Evolutionary conservation across 2,888 invertebrate genomes (phyloP).

Genomic region (Gortyna flavago): DNA sequence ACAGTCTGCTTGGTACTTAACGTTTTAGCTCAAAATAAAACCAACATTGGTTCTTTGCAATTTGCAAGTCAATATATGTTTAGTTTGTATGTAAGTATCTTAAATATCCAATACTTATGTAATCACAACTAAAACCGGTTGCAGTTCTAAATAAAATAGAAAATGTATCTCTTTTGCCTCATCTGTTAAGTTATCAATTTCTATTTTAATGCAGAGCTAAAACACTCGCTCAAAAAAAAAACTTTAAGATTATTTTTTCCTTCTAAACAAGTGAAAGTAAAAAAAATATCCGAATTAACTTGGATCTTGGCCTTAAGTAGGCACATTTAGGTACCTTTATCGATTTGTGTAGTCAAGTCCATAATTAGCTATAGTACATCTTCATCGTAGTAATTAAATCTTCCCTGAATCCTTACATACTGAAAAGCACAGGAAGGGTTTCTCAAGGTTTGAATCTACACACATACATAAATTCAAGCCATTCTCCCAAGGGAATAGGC

Average conservation of each 20-base stretch:
- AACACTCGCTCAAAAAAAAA: not conserved
- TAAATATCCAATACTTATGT: slow-evolving; percentile 3
- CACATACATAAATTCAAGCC: slow-evolving; percentile 42
- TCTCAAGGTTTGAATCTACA: slow-evolving; percentile 13
- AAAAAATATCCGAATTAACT: not conserved
- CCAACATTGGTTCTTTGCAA: not conserved
- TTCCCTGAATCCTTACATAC: not conserved
- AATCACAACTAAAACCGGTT: slow-evolving; percentile 5
- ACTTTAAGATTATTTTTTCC: slow-evolving; percentile 3
- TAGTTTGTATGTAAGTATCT: too few species aligned
- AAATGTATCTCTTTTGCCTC: not conserved
- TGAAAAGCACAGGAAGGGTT: slow-evolving; percentile 13
- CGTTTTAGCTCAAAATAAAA: not conserved
- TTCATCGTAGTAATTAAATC: not conserved
- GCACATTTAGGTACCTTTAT: not conserved
- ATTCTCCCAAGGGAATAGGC: slow-evolving; percentile 25
- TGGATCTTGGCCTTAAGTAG: not conserved
- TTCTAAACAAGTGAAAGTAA: not conserved
- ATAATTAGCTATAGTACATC: not conserved
- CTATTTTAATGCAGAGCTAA: not conserved
- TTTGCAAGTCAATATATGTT: not conserved
- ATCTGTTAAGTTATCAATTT: slow-evolving; percentile 24
- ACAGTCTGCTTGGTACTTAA: not conserved
- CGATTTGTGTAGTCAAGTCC: not conserved
- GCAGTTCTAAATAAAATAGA: not conserved